A percentile compares a stretch with the other conserved stretches of the same genome.
These are phyloP conservation scores for Hippolais icterina DNA, from an alignment of 2,113 vertebrate species.

Conservation along the genomic window DNA sequence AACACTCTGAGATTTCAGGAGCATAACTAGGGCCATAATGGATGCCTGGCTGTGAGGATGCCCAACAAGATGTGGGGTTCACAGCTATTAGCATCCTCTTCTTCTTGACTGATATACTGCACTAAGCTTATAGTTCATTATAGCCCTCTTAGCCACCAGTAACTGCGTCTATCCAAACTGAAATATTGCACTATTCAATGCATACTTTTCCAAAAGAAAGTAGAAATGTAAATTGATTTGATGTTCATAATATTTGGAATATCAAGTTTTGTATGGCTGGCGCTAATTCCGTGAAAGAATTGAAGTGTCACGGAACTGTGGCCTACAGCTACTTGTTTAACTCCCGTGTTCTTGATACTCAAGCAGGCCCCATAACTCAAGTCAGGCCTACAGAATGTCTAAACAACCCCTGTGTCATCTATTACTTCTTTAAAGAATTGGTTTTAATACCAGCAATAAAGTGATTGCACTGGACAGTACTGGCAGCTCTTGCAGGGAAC, in stretches of 20 bases:
- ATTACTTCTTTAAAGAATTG: neutral
- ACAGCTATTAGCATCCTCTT: neutral
- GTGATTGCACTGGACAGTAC: no score
- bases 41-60: neutral
- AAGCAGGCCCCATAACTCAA: neutral
- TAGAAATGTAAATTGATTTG: neutral
- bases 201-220: neutral
- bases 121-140: neutral
- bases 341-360: neutral
- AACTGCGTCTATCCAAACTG: neutral
- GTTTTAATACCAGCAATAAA: neutral
- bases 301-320: neutral
- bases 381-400: neutral
- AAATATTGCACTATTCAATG: neutral
- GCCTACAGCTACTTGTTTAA: neutral
- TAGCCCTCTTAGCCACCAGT: neutral
- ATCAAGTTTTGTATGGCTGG: neutral
- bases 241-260: neutral
- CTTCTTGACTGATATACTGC: neutral
- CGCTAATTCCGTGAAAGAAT: neutral
- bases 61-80: fast-evolving
- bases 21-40: neutral
- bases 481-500: neutral
- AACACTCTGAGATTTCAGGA: neutral
- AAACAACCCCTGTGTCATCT: neutral